Evolutionary conservation across 2,113 vertebrate species (phyloP).

Genomic region (Phasianus colchicus): DNA sequence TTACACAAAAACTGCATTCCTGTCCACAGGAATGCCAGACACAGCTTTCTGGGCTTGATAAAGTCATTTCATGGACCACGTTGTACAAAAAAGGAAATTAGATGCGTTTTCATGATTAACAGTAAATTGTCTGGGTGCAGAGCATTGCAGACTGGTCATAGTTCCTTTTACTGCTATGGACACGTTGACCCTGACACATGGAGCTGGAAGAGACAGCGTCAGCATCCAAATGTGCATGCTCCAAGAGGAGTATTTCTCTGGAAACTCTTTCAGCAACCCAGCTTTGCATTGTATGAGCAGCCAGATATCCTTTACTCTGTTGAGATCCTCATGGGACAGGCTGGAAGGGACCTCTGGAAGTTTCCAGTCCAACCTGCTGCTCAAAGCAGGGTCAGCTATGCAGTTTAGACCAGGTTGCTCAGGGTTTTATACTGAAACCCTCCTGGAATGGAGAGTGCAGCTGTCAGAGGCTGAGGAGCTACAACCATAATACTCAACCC

Average conservation of each 20-base stretch:
- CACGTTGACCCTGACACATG: background rate
- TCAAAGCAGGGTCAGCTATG: background rate
- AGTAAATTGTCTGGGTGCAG: background rate
- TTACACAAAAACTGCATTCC: background rate
- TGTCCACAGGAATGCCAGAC: background rate
- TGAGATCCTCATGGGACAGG: background rate
- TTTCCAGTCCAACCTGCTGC: background rate
- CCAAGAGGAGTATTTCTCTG: background rate
- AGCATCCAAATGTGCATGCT: background rate
- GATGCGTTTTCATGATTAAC: too few species aligned
- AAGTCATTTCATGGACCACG: background rate
- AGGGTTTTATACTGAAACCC: background rate
- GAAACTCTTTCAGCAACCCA: background rate
- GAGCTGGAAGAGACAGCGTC: background rate
- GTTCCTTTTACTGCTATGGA: background rate
- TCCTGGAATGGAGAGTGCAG: background rate
- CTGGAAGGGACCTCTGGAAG: background rate
- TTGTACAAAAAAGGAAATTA: background rate
- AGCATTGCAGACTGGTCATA: background rate
- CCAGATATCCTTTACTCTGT: background rate
- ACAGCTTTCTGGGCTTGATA: background rate
- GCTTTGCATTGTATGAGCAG: background rate
- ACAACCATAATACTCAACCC: background rate
- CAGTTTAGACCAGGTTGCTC: background rate
- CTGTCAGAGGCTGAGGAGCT: background rate